Percentiles rank a stretch among this genome's conserved stretches.
phyloP scores from a whole-genome alignment of 1,140 invertebrate species.

The Cydia fagiglandana region DNA sequence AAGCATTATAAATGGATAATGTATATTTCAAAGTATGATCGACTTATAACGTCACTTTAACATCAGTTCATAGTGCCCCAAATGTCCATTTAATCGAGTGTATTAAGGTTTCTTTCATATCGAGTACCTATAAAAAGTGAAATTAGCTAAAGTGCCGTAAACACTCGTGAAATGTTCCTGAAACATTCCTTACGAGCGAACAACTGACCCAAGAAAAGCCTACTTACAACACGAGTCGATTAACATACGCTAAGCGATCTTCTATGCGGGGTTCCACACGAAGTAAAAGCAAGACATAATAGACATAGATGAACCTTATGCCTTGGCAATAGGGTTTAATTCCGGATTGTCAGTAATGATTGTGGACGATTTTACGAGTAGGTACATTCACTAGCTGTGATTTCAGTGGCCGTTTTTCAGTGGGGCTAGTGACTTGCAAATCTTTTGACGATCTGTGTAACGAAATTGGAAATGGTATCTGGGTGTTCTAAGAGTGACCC shows the following conservation, averaged over 20 bases:
- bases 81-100: neutral
- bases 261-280: neutral
- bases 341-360: no score
- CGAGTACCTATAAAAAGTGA: slow-evolving; percentile 1
- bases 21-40: neutral
- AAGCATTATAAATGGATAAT: neutral
- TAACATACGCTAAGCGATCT: slow-evolving; percentile 6
- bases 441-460: no score
- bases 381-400: no score
- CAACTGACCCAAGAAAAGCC: slow-evolving; percentile 12
- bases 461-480: no score
- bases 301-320: no score
- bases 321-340: no score
- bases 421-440: no score
- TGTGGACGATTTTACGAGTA: no score
- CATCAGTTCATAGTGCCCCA: neutral
- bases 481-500: no score
- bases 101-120: neutral
- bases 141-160: slow-evolving; percentile 1
- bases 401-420: no score
- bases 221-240: slow-evolving; percentile 1
- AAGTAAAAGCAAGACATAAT: no score
- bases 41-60: neutral
- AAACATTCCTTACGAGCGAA: slow-evolving; percentile 18
- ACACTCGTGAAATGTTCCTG: neutral